Percentiles rank a stretch among this genome's conserved stretches.
Evolutionary conservation across 23 tunicate genomes (phyloP).

Genomic region (Phallusia fumigata): DNA sequence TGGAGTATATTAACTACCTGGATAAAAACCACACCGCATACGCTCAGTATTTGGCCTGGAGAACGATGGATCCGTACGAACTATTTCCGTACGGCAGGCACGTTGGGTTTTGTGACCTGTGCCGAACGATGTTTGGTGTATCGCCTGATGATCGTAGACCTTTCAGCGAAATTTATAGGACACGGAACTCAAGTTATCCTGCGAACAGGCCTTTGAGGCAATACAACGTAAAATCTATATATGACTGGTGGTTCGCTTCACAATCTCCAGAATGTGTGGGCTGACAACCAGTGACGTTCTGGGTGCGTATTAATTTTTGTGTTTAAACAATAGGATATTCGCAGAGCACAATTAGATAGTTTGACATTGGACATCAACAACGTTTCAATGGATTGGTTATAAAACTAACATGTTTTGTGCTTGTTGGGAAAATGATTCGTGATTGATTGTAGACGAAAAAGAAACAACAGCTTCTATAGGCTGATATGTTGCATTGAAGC

Average conservation of each 20-base stretch:
- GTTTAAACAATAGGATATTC: no score
- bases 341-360: no score
- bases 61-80: slow-evolving; percentile 27
- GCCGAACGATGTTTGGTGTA: slow-evolving; percentile 15
- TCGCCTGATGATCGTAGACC: slow-evolving; percentile 6
- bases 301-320: background rate
- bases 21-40: slow-evolving; percentile 20
- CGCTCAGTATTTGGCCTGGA: slow-evolving; percentile 31
- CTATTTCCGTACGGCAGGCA: slow-evolving; percentile 27
- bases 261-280: background rate
- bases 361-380: no score
- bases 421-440: no score
- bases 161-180: background rate
- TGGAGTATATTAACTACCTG: slow-evolving; percentile 1
- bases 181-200: background rate
- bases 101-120: slow-evolving; percentile 27
- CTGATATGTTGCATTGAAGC: no score
- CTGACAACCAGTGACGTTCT: background rate
- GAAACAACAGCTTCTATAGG: no score
- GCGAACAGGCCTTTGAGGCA: background rate
- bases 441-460: no score
- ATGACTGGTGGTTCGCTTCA: background rate
- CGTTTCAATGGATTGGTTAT: no score
- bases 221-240: background rate
- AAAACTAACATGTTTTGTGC: no score